Evolutionary conservation across 2,797 vertebrate species (phyloP), one percentile per base, ranked within the genome.

Genomic region (Apogon hyalosoma): DNA sequence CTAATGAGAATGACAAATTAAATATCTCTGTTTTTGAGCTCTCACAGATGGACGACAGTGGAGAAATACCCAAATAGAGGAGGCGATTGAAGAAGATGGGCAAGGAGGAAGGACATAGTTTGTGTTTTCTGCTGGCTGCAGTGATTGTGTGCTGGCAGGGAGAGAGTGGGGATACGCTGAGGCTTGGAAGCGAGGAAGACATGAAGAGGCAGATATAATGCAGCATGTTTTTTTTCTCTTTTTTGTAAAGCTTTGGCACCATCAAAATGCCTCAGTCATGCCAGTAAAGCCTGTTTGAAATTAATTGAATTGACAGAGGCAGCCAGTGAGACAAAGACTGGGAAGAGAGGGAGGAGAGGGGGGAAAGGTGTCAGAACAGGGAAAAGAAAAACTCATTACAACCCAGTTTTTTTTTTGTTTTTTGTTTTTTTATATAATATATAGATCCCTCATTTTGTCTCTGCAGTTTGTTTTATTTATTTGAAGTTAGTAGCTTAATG

Each of bases 401-500:
- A 84, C 50, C 73, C 48, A 39, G 7, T 51, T 64, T 72, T 66
- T 81, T 72, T 76, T 67, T n/a, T n/a, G n/a, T n/a, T n/a, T n/a
- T n/a, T n/a, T 21, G 19, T 21, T 62, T 21, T 48, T 72, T 75
- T 58, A 46, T 48, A 19, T 21, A 48, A 83, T 90, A 85, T 83
- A 91, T 86, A 88, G 87, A 93, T 89, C 85, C 76, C 82, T 90
- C 83, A 87, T 91, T 93, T 93, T 92, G 91, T 92, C 85, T 84
- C 69, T 21, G 80, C 82, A 83, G 83, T 92, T 93, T 93, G 89
- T 92, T 93, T 94, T 93, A 93, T 93, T 94, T 92, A 94, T 94
- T 94, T 94, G 91, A 93, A 88, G 90, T 92, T 90, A 89, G 92
- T 79, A 71, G 88, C 87, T 92, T 95, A 94, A 95, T 94, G 92